These are phyloP conservation scores for Tricholaema leucomelas DNA, from an alignment of 2,113 vertebrate species.

Conservation along the genomic window DNA sequence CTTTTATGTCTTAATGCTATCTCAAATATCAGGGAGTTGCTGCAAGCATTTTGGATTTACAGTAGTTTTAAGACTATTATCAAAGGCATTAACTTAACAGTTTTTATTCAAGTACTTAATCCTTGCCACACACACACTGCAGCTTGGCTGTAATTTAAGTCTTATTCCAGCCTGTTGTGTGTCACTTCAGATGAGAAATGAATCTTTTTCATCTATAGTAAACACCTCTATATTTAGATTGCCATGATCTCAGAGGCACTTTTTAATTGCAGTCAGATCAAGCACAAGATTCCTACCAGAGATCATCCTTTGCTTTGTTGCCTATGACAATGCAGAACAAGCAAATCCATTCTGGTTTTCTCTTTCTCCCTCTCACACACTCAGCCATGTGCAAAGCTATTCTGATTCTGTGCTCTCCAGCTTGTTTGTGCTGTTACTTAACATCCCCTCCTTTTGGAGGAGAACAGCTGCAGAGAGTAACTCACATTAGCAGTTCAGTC, in stretches of 20 bases:
- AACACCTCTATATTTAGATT: conserved; percentile 3
- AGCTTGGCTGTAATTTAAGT: neutral
- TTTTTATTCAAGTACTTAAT: neutral
- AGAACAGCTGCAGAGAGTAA: conserved; percentile 3
- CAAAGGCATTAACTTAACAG: neutral
- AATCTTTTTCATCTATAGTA: neutral
- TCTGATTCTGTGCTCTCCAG: neutral
- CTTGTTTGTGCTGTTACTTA: neutral
- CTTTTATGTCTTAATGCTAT: neutral
- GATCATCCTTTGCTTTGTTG: neutral
- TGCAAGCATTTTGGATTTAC: neutral
- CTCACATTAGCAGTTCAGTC: neutral
- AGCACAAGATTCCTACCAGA: neutral
- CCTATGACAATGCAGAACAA: neutral
- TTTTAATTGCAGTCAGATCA: neutral
- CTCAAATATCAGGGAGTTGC: neutral
- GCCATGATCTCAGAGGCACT: neutral
- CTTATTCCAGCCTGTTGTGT: neutral
- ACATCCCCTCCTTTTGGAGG: neutral
- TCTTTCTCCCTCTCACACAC: neutral
- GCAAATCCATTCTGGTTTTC: neutral
- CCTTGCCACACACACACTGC: neutral
- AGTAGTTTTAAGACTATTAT: neutral
- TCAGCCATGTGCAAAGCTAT: neutral
- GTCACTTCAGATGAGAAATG: conserved; percentile 12